Evolutionary conservation across 2,888 invertebrate genomes (phyloP), one percentile per base, ranked within the genome.

Genomic region (Stenolophus ochropezus): DNA sequence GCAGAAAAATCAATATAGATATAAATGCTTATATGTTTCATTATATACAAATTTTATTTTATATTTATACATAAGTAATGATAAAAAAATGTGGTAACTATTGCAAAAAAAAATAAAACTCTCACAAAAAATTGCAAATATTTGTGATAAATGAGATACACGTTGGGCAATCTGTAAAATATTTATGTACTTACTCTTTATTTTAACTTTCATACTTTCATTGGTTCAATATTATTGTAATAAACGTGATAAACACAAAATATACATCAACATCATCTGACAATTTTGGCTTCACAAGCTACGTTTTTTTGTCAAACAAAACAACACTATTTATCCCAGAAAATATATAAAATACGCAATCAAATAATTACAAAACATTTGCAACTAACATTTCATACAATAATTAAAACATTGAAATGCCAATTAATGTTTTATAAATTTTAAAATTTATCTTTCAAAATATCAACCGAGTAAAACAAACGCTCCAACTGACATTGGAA

Each of bases 171-270:
- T n/a, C n/a, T n/a, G 51, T 51, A n/a, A 14, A 16, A n/a, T 16
- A 51, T 16, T 20, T 1, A 56, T 0, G 47, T 78, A 90, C 91
- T 89, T 87, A 93, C 93, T 92, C 89, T 92, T 93, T 87, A 93
- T 91, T 82, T 91, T 92, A 76, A 93, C 92, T 91, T 93, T 93
- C 93, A 93, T 93, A 85, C 85, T 89, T 84, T 82, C 81, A 82
- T 80, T 27, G 21, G 83, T 8, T 33, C 33, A 16, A n/a, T 69
- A 33, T 33, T 69, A 33, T 61, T 8, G 20, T 11, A 61, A 25
- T 61, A 61, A 6, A n/a, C 56, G 20, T 27, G 4, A 61, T 53
- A 82, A 84, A 84, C 80, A 83, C 82, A 74, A 77, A 74, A 82
- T 75, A 25, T 56, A 21, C 27, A 61, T n/a, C n/a, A 18, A 53